Evolutionary conservation across 2,888 invertebrate genomes (phyloP).

Genomic region (Brachypalpus laphriformis): DNA sequence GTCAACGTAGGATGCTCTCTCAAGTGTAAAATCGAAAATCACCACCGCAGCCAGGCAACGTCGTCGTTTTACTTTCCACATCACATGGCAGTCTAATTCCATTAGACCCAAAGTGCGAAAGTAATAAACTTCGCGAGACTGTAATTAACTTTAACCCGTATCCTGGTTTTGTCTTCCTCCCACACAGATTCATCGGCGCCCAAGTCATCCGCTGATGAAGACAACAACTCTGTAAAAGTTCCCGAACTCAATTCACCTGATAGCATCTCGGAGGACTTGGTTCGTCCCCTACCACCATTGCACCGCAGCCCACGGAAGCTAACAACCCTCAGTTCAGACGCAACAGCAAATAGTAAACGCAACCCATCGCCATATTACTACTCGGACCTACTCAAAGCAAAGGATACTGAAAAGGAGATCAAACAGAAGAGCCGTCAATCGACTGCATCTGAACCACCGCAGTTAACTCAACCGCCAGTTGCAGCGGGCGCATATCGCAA

Average conservation of each 20-base stretch:
- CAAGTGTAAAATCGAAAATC: constrained; percentile 58
- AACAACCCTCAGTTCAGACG: constrained; percentile 74
- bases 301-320: constrained; percentile 82
- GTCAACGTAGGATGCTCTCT: constrained; percentile 16
- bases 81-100: constrained; percentile 40
- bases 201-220: constrained; percentile 85
- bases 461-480: constrained; percentile 79
- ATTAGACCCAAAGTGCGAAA: constrained; percentile 54
- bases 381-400: constrained; percentile 88
- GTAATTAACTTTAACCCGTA: constrained; percentile 51
- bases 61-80: constrained; percentile 39
- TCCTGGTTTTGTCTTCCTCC: neutral
- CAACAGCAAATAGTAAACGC: constrained; percentile 83
- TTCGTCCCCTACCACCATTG: constrained; percentile 82
- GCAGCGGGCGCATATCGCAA: constrained; percentile 85
- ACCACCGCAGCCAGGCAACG: neutral
- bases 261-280: constrained; percentile 85
- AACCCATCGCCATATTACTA: constrained; percentile 93
- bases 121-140: constrained; percentile 55
- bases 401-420: constrained; percentile 78
- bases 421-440: constrained; percentile 81
- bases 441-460: constrained; percentile 83
- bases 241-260: constrained; percentile 88
- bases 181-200: constrained; percentile 84
- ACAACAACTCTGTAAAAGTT: constrained; percentile 82